Base-by-base conservation (phyloP, 2,797 vertebrate species). In the Tragopan temminckii region DNA sequence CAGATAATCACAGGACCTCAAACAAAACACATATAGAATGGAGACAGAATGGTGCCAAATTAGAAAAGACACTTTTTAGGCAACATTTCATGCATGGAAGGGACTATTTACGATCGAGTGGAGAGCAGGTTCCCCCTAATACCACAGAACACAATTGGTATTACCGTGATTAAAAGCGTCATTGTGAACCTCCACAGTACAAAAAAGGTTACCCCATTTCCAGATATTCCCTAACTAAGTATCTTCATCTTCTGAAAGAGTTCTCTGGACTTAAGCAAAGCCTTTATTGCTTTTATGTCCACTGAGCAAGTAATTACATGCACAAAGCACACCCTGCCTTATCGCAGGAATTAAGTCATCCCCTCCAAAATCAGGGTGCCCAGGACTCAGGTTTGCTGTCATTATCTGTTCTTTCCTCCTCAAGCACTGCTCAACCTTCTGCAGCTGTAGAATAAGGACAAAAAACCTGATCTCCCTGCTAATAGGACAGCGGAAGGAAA, bases 391-490 rank as follows among this genome's bases (percentile, higher is more conserved):
- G 58, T 46, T 31, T 3, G 1, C 45, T 24, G 46, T 38, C 23
- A 19, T n/a, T 42, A 59, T 55, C 24, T 36, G 46, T 21, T 78
- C 43, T 59, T 72, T 25, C 11, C 7, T 43, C 33, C 52, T 48
- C 61, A 66, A 85, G 36, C 23, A 11, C n/a, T 4, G 5, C n/a
- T 71, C 7, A 1, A n/a, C 38, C 61, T 63, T 63, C 61, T 63
- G 20, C 19, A 62, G 55, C 63, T 52, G 24, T n/a, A 64, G 53
- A 88, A 84, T 9, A 36, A 85, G 52, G 36, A 76, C 59, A 88
- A 94, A 79, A 84, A 96, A 88, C 63, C 70, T 70, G 31, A 52
- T 76, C 43, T 84, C 43, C n/a, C 33, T 31, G 24, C 38, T 57
- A 81, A 53, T 79, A 90, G 74, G 31, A 59, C 1, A 3, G 70